Conservation (phyloP, 2,888 invertebrate genomes). For the Phyllotreta striolata region DNA sequence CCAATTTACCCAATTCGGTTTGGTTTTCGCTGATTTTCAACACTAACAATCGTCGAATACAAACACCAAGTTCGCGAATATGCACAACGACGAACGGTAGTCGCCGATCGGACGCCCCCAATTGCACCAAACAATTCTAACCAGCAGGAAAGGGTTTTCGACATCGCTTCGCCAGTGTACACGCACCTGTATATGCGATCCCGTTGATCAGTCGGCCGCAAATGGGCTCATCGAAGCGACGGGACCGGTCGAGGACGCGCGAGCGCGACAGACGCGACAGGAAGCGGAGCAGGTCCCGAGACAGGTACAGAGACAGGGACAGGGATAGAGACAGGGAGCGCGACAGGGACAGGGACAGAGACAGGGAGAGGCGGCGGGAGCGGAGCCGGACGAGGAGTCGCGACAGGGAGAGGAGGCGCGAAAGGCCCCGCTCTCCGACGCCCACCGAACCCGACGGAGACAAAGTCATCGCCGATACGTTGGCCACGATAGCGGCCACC, state of each 20-base stretch:
- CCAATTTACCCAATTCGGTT: too few species aligned
- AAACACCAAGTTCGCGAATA: too few species aligned
- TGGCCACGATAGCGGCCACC: slow-evolving; percentile 61
- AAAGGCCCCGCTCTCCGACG: slow-evolving; percentile 45
- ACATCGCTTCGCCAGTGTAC: too few species aligned
- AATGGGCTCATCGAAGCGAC: slow-evolving; percentile 66
- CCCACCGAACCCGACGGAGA: slow-evolving; percentile 59
- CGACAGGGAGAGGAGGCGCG: slow-evolving; percentile 57
- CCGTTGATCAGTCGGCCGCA: slow-evolving; percentile 11
- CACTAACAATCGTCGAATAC: too few species aligned
- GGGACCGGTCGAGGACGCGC: slow-evolving; percentile 55
- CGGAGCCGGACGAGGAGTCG: slow-evolving; percentile 56
- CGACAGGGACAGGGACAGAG: slow-evolving; percentile 57
- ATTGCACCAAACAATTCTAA: too few species aligned
- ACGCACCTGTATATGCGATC: too few species aligned
- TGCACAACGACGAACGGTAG: too few species aligned
- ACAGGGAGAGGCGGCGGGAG: slow-evolving; percentile 51
- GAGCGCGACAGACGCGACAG: slow-evolving; percentile 55
- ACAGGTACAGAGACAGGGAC: slow-evolving; percentile 49
- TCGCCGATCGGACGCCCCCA: too few species aligned
- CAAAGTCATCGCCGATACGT: slow-evolving; percentile 64
- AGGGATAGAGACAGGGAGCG: slow-evolving; percentile 53
- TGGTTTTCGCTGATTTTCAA: too few species aligned
- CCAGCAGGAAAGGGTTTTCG: too few species aligned
- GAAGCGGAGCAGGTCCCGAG: slow-evolving; percentile 53